Base-by-base conservation (phyloP, 2,113 vertebrate genomes). In the Sorex fumeus region DNA sequence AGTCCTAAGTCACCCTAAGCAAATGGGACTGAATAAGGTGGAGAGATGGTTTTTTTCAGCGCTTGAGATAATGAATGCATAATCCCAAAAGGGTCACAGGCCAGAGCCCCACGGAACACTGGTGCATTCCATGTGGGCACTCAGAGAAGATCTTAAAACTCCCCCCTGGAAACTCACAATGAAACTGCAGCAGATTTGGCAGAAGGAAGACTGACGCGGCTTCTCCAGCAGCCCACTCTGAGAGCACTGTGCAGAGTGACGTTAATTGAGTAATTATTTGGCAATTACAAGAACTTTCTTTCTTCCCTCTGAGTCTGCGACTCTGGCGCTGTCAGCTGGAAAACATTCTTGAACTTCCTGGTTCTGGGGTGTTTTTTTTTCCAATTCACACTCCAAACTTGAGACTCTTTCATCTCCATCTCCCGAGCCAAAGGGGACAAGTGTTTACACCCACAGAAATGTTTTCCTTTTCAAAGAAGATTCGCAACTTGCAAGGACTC, bases 401-500 rank as follows among this genome's bases (percentile, higher is more conserved):
- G 19, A 72, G 82, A 27, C 57, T 34, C 64, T 92, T 95, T 81
- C 87, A 91, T 85, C n/a, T 25, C 60, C 79, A 78, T 60, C 84
- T 66, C 69, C 50, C 91, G 77, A 47, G 79, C 70, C 66, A 91
- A 71, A 78, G 19, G 27, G 74, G 84, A 67, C 3, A 2, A 76
- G 87, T 64, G 85, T 95, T 93, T 91, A 91, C n/a, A 87, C 87
- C 32, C 66, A 13, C 2, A 1, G 90, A 84, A 43, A 23, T 1
- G 11, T 91, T 94, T 96, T 93, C 34, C 91, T 96, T 95, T 94
- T 96, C 93, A 95, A 96, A 97, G 91, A 92, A 40, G 43, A 67
- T 78, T 78, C 75, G 50, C 93, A 89, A 64, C 81, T 91, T 82
- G 36, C 77, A 83, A 19, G 91, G 88, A 84, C 60, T 82, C 19